phyloP scores from a whole-genome alignment of 2,888 invertebrate genomes.

The Tenthredo distinguenda region DNA sequence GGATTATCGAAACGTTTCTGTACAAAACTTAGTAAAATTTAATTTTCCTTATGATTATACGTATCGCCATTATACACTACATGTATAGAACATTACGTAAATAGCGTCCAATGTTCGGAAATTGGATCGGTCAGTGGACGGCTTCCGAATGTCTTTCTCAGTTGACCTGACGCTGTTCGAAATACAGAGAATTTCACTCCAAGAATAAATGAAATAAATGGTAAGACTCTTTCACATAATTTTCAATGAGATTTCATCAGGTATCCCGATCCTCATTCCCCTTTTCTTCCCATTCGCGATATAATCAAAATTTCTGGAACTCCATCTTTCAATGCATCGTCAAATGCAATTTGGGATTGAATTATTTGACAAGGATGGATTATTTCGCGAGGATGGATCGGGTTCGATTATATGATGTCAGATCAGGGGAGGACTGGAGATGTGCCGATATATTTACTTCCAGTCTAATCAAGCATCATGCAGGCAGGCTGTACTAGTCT shows the following conservation, averaged over 20 bases:
- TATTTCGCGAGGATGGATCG: background rate
- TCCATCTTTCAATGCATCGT: background rate
- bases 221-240: background rate
- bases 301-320: background rate
- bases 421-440: background rate
- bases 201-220: background rate
- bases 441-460: background rate
- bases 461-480: constrained; percentile 14
- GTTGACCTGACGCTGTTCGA: background rate
- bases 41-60: background rate
- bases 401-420: background rate
- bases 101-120: constrained; percentile 11
- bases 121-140: constrained; percentile 44
- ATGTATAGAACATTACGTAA: constrained; percentile 15
- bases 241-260: background rate
- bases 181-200: background rate
- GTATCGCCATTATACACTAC: background rate
- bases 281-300: background rate
- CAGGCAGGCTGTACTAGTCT: background rate
- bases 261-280: background rate
- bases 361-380: background rate
- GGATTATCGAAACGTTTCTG: background rate
- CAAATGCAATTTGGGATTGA: background rate
- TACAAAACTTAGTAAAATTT: background rate
- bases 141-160: constrained; percentile 31